Conservation (phyloP, 2,113 vertebrate genomes). For the Tichodroma muraria region DNA sequence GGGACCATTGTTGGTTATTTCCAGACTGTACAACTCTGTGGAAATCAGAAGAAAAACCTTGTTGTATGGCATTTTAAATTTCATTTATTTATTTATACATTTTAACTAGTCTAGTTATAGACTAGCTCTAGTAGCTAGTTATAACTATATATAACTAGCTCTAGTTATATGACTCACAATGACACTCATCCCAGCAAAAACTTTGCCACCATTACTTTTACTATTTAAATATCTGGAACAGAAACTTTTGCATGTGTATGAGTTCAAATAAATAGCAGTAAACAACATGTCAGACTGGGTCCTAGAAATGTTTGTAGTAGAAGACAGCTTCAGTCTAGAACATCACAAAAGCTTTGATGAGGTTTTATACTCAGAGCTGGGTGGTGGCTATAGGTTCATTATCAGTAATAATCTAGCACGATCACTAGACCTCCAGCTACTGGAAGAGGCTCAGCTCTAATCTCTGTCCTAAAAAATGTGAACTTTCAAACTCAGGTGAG, state of each 20-base stretch:
- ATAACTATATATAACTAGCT: too few relatives aligned
- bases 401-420: neutral
- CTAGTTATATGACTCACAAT: neutral
- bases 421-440: neutral
- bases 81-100: neutral
- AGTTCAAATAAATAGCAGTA: neutral
- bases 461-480: neutral
- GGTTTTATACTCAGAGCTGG: neutral
- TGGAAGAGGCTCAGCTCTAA: neutral
- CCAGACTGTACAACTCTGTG: conserved; percentile 30
- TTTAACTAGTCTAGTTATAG: neutral
- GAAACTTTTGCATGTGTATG: neutral
- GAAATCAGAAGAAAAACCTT: neutral
- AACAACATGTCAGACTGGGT: neutral
- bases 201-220: neutral
- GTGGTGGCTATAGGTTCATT: neutral
- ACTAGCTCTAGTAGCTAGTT: too few relatives aligned
- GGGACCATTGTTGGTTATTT: conserved; percentile 63
- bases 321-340: neutral
- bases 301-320: neutral
- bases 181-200: neutral
- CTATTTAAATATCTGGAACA: neutral
- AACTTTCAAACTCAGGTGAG: neutral
- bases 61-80: neutral
- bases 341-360: neutral